phyloP scores from a whole-genome alignment of 2,113 vertebrate genomes.

The Indicator maculatus region DNA sequence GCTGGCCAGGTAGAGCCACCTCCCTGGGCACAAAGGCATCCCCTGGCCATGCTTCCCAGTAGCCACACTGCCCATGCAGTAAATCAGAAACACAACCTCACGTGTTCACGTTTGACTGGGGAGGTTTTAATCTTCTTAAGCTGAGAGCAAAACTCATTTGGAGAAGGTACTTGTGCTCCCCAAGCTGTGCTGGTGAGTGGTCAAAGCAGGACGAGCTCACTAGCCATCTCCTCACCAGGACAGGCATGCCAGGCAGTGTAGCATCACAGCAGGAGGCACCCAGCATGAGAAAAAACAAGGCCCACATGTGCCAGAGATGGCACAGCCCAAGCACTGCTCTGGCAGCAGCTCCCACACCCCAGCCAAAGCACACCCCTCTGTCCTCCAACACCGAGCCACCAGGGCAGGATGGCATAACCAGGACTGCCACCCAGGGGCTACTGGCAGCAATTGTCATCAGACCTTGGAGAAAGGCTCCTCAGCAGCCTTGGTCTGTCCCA shows the following conservation, averaged over 20 bases:
- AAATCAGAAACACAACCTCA: background rate
- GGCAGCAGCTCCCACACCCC: fast-evolving
- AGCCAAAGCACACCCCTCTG: background rate
- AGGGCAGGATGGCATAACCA: fast-evolving
- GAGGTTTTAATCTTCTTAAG: background rate
- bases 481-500: fast-evolving
- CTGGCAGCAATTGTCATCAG: fast-evolving
- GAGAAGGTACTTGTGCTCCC: background rate
- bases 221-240: background rate
- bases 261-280: fast-evolving
- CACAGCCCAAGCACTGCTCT: fast-evolving
- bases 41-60: background rate
- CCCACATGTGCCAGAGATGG: fast-evolving
- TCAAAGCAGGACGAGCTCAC: background rate
- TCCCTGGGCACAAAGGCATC: background rate
- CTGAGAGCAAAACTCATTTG: background rate
- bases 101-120: background rate
- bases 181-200: fast-evolving
- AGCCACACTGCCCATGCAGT: background rate
- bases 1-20: background rate
- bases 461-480: background rate
- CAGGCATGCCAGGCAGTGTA: fast-evolving
- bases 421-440: background rate
- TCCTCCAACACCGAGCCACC: fast-evolving
- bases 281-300: fast-evolving